Evolutionary conservation across 92 coral and sea anemone genomes (phyloP), one percentile per base, ranked within the genome.

Genomic region (Meandrina meandrites): DNA sequence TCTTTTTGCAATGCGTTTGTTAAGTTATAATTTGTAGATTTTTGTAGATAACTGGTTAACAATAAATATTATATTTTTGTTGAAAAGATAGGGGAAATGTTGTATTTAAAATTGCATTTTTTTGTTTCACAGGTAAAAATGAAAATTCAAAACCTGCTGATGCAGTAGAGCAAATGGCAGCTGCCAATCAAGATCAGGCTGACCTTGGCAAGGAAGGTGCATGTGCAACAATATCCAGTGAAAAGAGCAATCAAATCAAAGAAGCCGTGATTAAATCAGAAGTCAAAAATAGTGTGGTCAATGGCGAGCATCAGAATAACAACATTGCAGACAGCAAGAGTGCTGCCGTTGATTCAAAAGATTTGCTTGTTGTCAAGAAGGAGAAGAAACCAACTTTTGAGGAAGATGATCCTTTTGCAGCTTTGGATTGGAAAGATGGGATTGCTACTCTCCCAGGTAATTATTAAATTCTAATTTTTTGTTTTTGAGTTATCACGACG

Each of bases 361-460:
- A 87, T 30, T 2, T 4, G 34, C 16, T 48, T 1, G 64, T 37
- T 14, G 50, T 71, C 21, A 81, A 89, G 82, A 76, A 36, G 32
- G 87, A 86, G 48, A 87, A 79, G 89, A 78, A 54, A 87, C 75
- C 70, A 74, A 51, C 80, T 16, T 67, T 78, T 79, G 93, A 91
- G 64, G 92, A 78, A 16, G 90, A 86, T 79, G 94, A 92, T 76
- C 92, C 92, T 42, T 90, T 91, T 37, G 70, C 94, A 45, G 89
- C 93, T 22, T 86, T 95, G 88, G 98, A 95, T 50, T 95, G 98
- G 98, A 95, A 93, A 64, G 93, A 95, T 86, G 98, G 98, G 0
- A 90, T 93, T 86, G 98, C 98, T 42, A 92, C 95, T 56, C 78
- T 95, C 57, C 98, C 98, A 84, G 98, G 98, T 95, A 69, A 28